Base-by-base conservation (phyloP, 2,888 invertebrate genomes). In the Electrophaes corylata region DNA sequence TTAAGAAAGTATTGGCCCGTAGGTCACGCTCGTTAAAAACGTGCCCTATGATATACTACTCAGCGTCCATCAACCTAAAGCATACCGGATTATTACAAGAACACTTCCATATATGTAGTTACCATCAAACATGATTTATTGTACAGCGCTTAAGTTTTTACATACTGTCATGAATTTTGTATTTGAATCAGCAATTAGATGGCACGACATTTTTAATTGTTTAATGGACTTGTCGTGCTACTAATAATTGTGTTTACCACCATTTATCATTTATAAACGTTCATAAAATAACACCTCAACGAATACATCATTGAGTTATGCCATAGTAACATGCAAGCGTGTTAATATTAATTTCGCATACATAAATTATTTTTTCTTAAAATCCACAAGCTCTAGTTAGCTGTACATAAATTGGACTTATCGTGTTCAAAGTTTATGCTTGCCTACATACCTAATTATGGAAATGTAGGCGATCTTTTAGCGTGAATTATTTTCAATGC, bases 391-490 rank as follows among this genome's bases (percentile, higher is more conserved):
- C 76, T 79, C 74, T 64, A 60, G 69, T 77, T 78, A 79, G 67
- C 78, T 83, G 76, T 78, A 78, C 82, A 87, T 87, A 86, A 86
- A 87, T 86, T 83, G 75, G 68, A 79, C 80, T 86, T 87, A 88
- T 88, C 88, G 86, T 81, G 84, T 83, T 78, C 80, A 78, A 82
- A 84, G 81, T 88, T 88, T 88, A 88, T 86, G 86, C 85, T 83
- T 76, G 79, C 83, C 78, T 81, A 83, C 86, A 85, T 85, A 65
- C 62, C 67, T 67, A 85, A 84, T 88, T 87, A 85, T 88, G 86
- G 78, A 80, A 85, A 86, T 83, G 81, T 72, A 79, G 65, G 73
- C 83, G 83, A 84, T 84, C 82, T 81, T 85, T 86, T 77, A 79
- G 76, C 76, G 78, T 87, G 80, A 87, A 86, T 86, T 88, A 85